phyloP scores from a whole-genome alignment of 2,113 vertebrate genomes.

The Alces alces region DNA sequence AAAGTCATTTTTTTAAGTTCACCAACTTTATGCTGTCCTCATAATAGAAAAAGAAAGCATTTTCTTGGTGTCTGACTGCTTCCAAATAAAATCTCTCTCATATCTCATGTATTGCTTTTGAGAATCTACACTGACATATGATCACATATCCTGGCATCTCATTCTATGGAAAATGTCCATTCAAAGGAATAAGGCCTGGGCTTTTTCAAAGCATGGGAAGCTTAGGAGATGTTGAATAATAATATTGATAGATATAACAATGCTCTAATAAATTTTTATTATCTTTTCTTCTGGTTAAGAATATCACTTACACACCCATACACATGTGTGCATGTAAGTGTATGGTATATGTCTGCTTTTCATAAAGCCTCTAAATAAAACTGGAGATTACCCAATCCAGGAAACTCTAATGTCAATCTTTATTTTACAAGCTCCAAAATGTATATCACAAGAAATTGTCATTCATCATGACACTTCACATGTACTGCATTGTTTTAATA shows the following conservation, averaged over 20 bases:
- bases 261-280: not conserved
- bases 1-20: not conserved
- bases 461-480: constrained; percentile 68
- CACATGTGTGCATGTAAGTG: not conserved
- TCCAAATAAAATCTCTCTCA: not conserved
- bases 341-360: constrained; percentile 11
- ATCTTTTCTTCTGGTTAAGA: constrained; percentile 6
- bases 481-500: constrained; percentile 70
- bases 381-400: constrained; percentile 23
- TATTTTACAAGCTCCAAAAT: constrained; percentile 65
- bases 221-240: not conserved
- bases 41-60: not conserved
- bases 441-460: constrained; percentile 66
- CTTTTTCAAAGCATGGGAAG: not conserved
- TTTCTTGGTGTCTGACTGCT: not conserved
- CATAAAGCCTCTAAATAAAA: constrained; percentile 48
- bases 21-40: not conserved
- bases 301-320: not conserved
- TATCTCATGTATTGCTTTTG: not conserved
- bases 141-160: not conserved
- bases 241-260: not conserved
- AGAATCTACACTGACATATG: not conserved
- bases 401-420: constrained; percentile 60
- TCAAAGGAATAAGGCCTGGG: not conserved
- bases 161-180: not conserved